Conservation (phyloP, 2,113 vertebrate genomes). For the Athene noctua region DNA sequence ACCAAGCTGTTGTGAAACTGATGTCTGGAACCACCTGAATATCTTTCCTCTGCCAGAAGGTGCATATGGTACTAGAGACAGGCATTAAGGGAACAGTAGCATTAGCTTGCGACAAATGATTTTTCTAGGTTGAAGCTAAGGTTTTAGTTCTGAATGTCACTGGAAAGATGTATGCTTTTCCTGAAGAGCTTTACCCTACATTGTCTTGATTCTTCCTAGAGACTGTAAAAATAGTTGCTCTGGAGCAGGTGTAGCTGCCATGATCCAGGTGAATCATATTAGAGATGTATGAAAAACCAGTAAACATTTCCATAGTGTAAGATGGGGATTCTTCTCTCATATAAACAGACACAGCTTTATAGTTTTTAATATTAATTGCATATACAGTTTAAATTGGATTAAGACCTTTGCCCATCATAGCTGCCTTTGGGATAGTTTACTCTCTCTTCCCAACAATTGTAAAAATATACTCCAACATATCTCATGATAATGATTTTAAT, state of each 20-base stretch:
- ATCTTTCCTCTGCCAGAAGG: neutral
- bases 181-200: neutral
- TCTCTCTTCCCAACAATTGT: neutral
- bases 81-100: neutral
- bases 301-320: neutral
- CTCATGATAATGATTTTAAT: neutral
- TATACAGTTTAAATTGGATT: neutral
- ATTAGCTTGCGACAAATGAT: neutral
- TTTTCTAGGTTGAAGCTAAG: neutral
- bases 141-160: neutral
- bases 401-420: neutral
- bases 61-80: neutral
- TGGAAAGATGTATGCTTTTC: neutral
- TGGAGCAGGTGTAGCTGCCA: neutral
- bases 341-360: neutral
- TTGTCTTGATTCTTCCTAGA: neutral
- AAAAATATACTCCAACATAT: neutral
- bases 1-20: neutral
- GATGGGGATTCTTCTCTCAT: neutral
- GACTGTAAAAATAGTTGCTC: neutral
- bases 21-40: neutral
- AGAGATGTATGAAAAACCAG: neutral
- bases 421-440: neutral
- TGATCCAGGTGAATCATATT: neutral
- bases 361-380: neutral